Base-by-base conservation (phyloP, 2,888 invertebrate species). In the Volucella bombylans region DNA sequence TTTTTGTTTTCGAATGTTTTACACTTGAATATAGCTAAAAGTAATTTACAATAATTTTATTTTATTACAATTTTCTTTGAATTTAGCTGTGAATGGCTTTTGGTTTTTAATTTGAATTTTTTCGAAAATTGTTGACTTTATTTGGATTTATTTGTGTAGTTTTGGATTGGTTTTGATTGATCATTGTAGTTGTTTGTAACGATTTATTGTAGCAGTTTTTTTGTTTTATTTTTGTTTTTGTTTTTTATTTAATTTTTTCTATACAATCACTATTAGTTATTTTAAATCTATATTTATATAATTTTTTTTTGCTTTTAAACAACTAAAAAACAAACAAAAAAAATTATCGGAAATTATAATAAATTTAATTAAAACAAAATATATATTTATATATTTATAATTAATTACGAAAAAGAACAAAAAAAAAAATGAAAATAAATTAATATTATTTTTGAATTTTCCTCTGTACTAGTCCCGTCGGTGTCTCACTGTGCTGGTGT, bases 371-470 rank as follows among this genome's bases (percentile, higher is more conserved):
- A 79, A 85, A 79, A 81, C 74, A 79, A 82, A 74, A 76, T 62
- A 52, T 68, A 73, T 82, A 77, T 80, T 69, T 82, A 77, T 87
- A 82, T 82, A 76, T 82, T 78, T 76, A 81, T 78, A 86, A 72
- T 82, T 86, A 74, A 64, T 78, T 78, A 78, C 61, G 73, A 77
- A 81, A 83, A 57, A 18, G 23, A 64, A 67, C 45, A 52, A 76
- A 72, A 57, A 69, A 65, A 74, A 71, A 78, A 76, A 52, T 73
- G 47, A 73, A 85, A 86, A 85, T 86, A 86, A 87, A 87, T 87
- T 88, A 89, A 89, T 91, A 91, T 92, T 91, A 91, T 91, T 92
- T 91, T 76, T 90, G 90, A 88, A 90, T 89, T 89, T 91, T 92
- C 83, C 92, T 89, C 87, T 92, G 91, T 73, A 89, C 90, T 87